These are phyloP conservation scores for Eupithecia inturbata DNA, from an alignment of 2,888 invertebrate species.

Conservation along the genomic window DNA sequence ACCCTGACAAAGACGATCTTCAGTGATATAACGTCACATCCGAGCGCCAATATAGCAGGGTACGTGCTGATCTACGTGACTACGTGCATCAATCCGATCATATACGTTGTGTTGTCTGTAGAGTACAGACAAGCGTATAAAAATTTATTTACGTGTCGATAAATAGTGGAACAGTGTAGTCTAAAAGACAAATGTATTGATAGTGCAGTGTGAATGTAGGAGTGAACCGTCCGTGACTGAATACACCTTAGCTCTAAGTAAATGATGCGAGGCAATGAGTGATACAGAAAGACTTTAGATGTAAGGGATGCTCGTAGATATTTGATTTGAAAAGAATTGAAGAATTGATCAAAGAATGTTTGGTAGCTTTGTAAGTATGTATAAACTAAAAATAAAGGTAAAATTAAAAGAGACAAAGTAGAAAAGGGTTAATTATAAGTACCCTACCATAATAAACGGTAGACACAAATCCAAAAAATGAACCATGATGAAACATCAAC, in stretches of 20 bases:
- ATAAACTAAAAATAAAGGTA: not conserved
- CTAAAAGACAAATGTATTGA: constrained; percentile 28
- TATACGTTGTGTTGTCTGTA: constrained; percentile 96
- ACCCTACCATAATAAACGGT: not conserved
- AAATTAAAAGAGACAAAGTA: not conserved
- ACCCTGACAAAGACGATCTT: constrained; percentile 92
- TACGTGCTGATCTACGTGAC: constrained; percentile 93
- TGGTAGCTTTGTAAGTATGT: constrained; percentile 23
- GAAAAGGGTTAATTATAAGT: not conserved
- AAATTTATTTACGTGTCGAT: constrained; percentile 86
- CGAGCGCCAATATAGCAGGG: constrained; percentile 90
- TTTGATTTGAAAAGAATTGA: not conserved
- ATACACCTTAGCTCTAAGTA: constrained; percentile 15
- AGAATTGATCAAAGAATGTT: constrained; percentile 3
- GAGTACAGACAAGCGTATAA: constrained; percentile 95
- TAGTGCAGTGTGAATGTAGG: constrained; percentile 34
- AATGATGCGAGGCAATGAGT: constrained; percentile 21
- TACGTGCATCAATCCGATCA: constrained; percentile 95
- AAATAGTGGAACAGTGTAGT: constrained; percentile 12
- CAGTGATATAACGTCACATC: constrained; percentile 84
- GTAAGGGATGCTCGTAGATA: not conserved
- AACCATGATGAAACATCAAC: not conserved
- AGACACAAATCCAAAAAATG: not conserved
- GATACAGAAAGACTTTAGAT: constrained; percentile 14
- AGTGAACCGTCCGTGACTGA: constrained; percentile 56